A percentile compares a stretch with the other conserved stretches of the same genome.
Evolutionary conservation across 2,888 invertebrate genomes (phyloP).

Genomic region (Synergus gifuensis): DNA sequence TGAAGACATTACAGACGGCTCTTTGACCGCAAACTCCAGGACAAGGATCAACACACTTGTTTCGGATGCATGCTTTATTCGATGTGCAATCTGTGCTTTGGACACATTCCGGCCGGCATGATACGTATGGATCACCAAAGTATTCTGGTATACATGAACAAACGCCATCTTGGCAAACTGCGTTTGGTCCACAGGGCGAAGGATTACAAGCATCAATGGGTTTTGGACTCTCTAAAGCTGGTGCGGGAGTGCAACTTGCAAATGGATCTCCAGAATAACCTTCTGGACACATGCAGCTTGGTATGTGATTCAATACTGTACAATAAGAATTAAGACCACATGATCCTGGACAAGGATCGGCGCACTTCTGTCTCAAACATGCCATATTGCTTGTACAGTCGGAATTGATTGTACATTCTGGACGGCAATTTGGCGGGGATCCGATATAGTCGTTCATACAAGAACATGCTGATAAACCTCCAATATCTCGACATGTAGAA

Average conservation of each 20-base stretch:
- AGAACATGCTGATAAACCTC: conserved; percentile 86
- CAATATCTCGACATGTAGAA: conserved; percentile 87
- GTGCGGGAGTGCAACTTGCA: conserved; percentile 54
- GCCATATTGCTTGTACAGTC: conserved; percentile 81
- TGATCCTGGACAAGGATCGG: conserved; percentile 83
- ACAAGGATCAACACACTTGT: conserved; percentile 78
- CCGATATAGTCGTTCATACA: conserved; percentile 86
- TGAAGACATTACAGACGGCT: conserved; percentile 77
- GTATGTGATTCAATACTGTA: conserved; percentile 76
- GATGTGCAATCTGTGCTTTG: conserved; percentile 77
- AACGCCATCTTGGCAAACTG: conserved; percentile 78
- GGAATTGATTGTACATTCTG: conserved; percentile 77
- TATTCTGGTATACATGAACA: conserved; percentile 76
- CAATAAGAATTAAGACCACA: conserved; percentile 82
- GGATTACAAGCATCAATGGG: conserved; percentile 82
- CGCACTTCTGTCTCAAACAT: conserved; percentile 83
- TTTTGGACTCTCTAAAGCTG: conserved; percentile 48
- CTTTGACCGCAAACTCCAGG: conserved; percentile 79
- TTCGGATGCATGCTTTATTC: conserved; percentile 78
- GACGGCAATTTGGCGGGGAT: conserved; percentile 59
- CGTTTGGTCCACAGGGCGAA: conserved; percentile 82
- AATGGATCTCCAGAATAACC: conserved; percentile 70
- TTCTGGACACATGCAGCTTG: conserved; percentile 75
- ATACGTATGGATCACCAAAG: conserved; percentile 78
- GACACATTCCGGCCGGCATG: conserved; percentile 78